A percentile compares a stretch with the other conserved stretches of the same genome.
Conservation (phyloP, 1,140 invertebrate species). For the Polypedilum pembai region DNA sequence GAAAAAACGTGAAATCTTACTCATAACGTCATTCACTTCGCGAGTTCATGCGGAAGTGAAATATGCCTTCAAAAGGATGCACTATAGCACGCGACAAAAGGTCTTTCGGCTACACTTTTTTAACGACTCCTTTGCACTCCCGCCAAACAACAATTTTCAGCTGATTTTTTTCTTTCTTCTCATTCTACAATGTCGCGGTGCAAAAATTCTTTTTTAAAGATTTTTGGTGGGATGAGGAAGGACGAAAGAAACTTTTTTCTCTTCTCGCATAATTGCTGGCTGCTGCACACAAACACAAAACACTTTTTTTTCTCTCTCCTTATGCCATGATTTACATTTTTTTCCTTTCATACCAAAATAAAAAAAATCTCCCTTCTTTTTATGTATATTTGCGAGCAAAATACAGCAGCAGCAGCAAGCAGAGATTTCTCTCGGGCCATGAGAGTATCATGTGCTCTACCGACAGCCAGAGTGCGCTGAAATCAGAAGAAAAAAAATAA, state of each 20-base stretch:
- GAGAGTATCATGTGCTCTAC: neutral
- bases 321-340: too few relatives aligned
- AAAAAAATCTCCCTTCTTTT: neutral
- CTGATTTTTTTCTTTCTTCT: neutral
- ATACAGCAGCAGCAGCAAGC: neutral
- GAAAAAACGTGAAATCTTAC: too few relatives aligned
- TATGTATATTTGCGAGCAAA: neutral
- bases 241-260: neutral
- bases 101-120: neutral
- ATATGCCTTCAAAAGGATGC: neutral
- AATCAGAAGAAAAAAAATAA: neutral
- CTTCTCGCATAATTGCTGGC: neutral
- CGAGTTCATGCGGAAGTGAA: neutral
- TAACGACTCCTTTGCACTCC: neutral
- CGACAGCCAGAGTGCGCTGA: neutral
- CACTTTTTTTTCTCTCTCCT: too few relatives aligned
- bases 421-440: neutral
- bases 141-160: slow-evolving; percentile 23
- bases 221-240: neutral
- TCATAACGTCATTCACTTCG: too few relatives aligned
- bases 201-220: neutral
- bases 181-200: slow-evolving; percentile 3
- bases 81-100: neutral
- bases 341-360: too few relatives aligned
- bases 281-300: too few relatives aligned